Evolutionary conservation across 2,113 vertebrate species (phyloP), one percentile per base, ranked within the genome.

Genomic region (Trematomus loennbergii): DNA sequence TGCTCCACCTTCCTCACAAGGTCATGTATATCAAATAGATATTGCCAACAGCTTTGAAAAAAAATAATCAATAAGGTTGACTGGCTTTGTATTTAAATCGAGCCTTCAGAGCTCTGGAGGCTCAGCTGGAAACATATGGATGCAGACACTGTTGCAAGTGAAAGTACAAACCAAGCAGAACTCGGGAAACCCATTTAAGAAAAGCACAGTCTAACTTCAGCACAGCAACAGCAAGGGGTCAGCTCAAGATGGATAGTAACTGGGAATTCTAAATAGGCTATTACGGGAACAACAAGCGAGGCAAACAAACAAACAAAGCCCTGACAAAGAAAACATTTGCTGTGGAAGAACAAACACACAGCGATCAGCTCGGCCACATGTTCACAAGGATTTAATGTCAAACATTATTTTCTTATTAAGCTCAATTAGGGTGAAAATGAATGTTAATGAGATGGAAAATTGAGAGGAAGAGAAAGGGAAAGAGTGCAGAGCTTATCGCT

Each of bases 371-470:
- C 73, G 85, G 84, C 87, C 83, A 75, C 91, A 88, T 89, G 89
- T 83, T 93, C 89, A 87, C 85, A 79, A 77, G 92, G 89, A 93
- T 92, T 89, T 87, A 91, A 84, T 95, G 94, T 95, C 94, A 95
- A 92, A 94, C 95, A 95, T 95, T 95, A 94, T 87, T 92, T 88
- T 94, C 87, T 96, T 95, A 96, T 95, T 96, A 96, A 93, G 94
- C 94, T 95, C 95, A 95, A 95, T 96, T 95, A 94, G 94, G 90
- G 88, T 82, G 93, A 94, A 85, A 95, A 96, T 94, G 90, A 93
- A 94, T 95, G 92, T 94, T 96, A 97, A 97, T 97, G 96, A 96
- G 96, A 96, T 96, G 95, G 95, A 93, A 96, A 96, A 96, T 94
- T 91, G 93, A 94, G 94, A 82, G 93, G 91, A 94, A 92, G 70